Conservation (phyloP, 2,797 vertebrate genomes). For the Borostomias antarcticus region DNA sequence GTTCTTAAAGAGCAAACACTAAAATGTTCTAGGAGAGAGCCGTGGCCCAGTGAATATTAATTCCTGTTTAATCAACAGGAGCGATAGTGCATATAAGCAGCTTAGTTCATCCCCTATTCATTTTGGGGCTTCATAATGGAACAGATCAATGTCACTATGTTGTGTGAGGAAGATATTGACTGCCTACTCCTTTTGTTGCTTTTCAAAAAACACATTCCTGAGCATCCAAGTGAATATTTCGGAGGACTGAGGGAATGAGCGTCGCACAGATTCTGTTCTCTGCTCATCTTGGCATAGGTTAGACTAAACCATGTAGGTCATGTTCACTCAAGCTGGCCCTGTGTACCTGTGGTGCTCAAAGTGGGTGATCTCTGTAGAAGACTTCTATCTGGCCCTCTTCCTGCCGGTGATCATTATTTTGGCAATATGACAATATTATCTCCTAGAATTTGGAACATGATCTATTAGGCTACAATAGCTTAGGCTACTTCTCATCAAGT, state of each 20-base stretch:
- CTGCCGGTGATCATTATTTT: background rate
- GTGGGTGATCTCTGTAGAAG: background rate
- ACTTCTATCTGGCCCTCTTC: background rate
- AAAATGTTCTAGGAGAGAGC: constrained; percentile 63
- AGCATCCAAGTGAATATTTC: background rate
- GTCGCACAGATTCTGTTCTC: background rate
- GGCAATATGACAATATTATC: too few species aligned
- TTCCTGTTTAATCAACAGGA: constrained; percentile 63
- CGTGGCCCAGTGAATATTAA: constrained; percentile 57
- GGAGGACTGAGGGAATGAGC: background rate
- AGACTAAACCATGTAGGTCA: background rate
- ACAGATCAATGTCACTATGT: constrained; percentile 40
- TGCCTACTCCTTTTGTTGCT: constrained; percentile 8
- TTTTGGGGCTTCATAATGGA: constrained; percentile 35
- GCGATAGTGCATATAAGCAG: constrained; percentile 60
- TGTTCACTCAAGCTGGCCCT: background rate
- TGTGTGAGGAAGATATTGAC: constrained; percentile 12
- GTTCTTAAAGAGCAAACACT: constrained; percentile 51
- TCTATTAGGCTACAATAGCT: too few species aligned
- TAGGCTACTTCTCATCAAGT: background rate
- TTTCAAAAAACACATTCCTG: background rate
- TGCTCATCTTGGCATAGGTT: background rate
- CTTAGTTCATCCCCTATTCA: constrained; percentile 52
- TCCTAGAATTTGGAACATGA: too few species aligned
- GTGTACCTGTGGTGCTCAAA: background rate